Base-by-base conservation (phyloP, 1,140 invertebrate species). In the Danaus plexippus region DNA sequence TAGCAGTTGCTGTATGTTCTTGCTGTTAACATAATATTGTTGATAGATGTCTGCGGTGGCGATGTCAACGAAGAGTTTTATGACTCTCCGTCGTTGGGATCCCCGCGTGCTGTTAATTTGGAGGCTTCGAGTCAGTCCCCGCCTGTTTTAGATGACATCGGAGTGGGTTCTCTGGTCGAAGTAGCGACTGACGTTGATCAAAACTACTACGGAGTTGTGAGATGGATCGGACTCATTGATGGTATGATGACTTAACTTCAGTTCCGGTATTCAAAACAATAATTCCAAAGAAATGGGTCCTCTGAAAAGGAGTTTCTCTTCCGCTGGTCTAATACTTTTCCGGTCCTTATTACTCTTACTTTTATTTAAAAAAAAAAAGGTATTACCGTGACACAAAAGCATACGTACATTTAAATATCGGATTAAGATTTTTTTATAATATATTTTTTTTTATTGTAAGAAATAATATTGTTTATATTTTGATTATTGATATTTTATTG, bases 141-240 rank as follows among this genome's bases (percentile, higher is more conserved):
- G 6, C 57, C 71, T 12, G 69, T 73, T 9, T 74, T 73, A 50
- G 83, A 86, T 15, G 90, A 92, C 61, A 89, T 94, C 41, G 90
- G 90, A n/a, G 86, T 95, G 11, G 94, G 92, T 9, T 93, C 92
- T 10, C 82, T 93, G 59, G 93, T 95, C 1, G 92, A 95, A 85
- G 91, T 95, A 9, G 88, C 88, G 9, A 89, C 88, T 18, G 89
- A 89, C 65, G 85, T 89, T n/a, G 83, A 81, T 73, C 78, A 88
- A 88, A 64, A 89, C 84, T 78, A 88, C 73, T 93, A 93, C 88
- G 96, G 96, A 49, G 92, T 97, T 9, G 93, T 97, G 59, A 90
- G 92, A 75, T 97, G 96, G 96, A 94, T 97, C 74, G 95, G 96
- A 6, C 86, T 88, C 42, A 74, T 80, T 87, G 64, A 91, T 90